phyloP scores from a whole-genome alignment of 23 tunicate genomes.

The Ciona savignyi region DNA sequence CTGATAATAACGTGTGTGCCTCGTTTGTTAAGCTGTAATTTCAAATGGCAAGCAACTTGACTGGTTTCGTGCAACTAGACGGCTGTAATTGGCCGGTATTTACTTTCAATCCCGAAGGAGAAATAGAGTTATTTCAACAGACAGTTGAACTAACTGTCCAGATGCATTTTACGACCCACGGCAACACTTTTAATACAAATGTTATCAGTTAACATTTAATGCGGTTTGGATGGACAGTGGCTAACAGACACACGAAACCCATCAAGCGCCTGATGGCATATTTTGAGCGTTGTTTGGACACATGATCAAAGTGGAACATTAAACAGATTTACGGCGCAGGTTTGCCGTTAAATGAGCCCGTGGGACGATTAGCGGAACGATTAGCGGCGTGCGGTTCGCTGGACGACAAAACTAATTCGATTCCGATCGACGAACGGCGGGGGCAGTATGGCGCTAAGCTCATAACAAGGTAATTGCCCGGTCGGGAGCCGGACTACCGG shows the following conservation, averaged over 20 bases:
- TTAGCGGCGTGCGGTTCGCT: not conserved
- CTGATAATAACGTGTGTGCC: too few relatives aligned
- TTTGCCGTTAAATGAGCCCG: not conserved
- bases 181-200: too few relatives aligned
- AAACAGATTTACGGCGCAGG: not conserved
- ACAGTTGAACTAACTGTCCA: too few relatives aligned
- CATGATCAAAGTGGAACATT: not conserved
- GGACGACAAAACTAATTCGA: not conserved
- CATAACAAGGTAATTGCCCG: not conserved
- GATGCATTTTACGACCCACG: too few relatives aligned
- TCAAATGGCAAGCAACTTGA: too few relatives aligned
- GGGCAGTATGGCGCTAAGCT: slow-evolving; percentile 2
- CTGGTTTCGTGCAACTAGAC: too few relatives aligned
- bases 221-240: not conserved
- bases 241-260: not conserved
- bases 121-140: too few relatives aligned
- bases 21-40: too few relatives aligned
- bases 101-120: too few relatives aligned
- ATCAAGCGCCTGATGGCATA: not conserved
- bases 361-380: not conserved
- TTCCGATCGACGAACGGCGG: slow-evolving; percentile 1
- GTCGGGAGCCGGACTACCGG: not conserved
- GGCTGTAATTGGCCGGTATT: too few relatives aligned
- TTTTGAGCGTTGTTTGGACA: not conserved
- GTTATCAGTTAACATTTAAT: too few relatives aligned